A percentile compares a stretch with the other conserved stretches of the same genome.
Evolutionary conservation across 2,113 vertebrate species (phyloP).

Genomic region (Dicrurus megarhynchus): DNA sequence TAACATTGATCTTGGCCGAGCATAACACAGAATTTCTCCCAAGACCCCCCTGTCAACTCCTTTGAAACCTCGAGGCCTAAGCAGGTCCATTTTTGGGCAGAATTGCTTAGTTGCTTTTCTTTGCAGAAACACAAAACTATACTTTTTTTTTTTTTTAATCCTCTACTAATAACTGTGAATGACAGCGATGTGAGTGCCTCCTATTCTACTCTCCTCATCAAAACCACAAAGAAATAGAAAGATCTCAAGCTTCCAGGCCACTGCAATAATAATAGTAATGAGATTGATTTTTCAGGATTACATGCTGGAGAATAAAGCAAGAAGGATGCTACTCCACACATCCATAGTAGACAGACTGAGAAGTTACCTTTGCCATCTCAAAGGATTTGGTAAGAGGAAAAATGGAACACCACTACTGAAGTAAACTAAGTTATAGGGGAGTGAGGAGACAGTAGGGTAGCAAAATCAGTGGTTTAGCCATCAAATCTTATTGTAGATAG

Average conservation of each 20-base stretch:
- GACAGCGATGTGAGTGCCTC: background rate
- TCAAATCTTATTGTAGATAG: background rate
- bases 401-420: background rate
- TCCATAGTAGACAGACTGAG: background rate
- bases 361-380: background rate
- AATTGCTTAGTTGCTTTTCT: background rate
- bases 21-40: slow-evolving; percentile 29
- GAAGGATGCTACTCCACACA: background rate
- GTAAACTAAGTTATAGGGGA: background rate
- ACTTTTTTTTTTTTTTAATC: background rate
- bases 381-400: background rate
- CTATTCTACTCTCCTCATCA: background rate
- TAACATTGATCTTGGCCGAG: slow-evolving; percentile 55
- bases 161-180: background rate
- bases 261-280: background rate
- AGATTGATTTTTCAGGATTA: background rate
- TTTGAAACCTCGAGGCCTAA: slow-evolving; percentile 6
- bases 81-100: slow-evolving; percentile 18
- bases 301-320: background rate
- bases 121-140: slow-evolving; percentile 13
- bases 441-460: background rate
- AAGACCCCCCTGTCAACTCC: background rate
- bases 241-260: background rate
- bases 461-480: background rate
- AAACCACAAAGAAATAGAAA: background rate